Evolutionary conservation across 2,888 invertebrate genomes (phyloP), one percentile per base, ranked within the genome.

Genomic region (Chalcis sispes): DNA sequence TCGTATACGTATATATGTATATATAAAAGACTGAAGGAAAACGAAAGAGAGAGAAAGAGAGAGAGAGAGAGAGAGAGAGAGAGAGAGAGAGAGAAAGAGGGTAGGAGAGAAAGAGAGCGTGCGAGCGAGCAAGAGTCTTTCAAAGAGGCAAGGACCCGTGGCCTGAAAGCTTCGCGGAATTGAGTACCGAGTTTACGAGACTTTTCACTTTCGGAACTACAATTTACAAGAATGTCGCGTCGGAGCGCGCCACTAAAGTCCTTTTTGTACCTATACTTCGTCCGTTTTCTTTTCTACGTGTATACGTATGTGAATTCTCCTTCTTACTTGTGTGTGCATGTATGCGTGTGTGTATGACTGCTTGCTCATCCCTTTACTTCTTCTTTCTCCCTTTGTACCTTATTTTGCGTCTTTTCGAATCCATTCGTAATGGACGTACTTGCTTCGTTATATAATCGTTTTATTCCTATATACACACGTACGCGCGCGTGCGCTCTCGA

Each of bases 151-250:
- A 58, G 59, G 54, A 59, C 72, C 72, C 10, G 46, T n/a, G 61
- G 59, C 50, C 75, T 74, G 75, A 75, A 77, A 75, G 71, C 42
- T 67, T 61, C 71, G 54, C 54, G 56, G 62, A 77, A 77, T 77
- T 72, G 75, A 75, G 69, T 75, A 61, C 72, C 78, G 67, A 78
- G 76, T 78, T 74, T 78, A 74, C 73, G 71, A 77, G 76, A 78
- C 78, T 78, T 78, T 78, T 78, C 76, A 78, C 73, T 78, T 76
- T 78, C 65, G 73, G 72, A 76, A 76, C 76, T 73, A 69, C 70
- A 66, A 78, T 73, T 66, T 73, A 78, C 75, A 77, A 77, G 77
- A 77, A 65, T 69, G 72, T 72, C 72, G 71, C 70, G 69, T 50
- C 48, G 48, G 18, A 56, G 59, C 58, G 36, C 59, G 29, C 50